phyloP scores from a whole-genome alignment of 2,888 invertebrate species.

The Nemotelus pantherinus region DNA sequence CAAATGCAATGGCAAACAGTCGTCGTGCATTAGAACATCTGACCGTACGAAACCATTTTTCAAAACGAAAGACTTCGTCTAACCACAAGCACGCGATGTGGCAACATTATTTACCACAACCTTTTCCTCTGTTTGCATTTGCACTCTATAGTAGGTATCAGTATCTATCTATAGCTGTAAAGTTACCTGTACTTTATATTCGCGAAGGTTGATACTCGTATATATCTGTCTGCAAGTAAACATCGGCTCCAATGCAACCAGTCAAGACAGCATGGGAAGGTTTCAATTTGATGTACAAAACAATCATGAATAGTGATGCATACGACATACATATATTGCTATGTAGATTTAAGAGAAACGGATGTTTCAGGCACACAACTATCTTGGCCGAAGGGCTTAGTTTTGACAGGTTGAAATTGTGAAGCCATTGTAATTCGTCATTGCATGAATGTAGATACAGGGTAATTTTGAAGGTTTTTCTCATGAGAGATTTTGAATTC shows the following conservation, averaged over 20 bases:
- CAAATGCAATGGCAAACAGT: constrained; percentile 14
- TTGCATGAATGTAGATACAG: not conserved
- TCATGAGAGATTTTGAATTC: no score
- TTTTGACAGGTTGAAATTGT: constrained; percentile 25
- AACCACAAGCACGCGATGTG: constrained; percentile 44
- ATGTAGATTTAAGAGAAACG: not conserved
- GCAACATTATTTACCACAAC: constrained; percentile 36
- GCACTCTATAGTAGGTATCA: not conserved
- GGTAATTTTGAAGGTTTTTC: not conserved
- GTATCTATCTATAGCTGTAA: no score
- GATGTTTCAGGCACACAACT: not conserved
- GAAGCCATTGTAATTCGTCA: not conserved
- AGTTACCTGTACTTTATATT: no score
- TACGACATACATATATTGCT: not conserved
- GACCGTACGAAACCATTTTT: constrained; percentile 10
- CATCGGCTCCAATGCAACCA: no score
- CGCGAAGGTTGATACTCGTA: no score
- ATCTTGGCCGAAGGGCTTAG: constrained; percentile 11
- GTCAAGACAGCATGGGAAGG: not conserved
- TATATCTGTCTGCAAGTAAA: no score
- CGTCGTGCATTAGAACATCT: not conserved
- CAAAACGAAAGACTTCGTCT: not conserved
- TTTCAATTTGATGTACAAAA: not conserved
- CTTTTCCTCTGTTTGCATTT: constrained; percentile 35
- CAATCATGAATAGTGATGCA: not conserved